phyloP scores from a whole-genome alignment of 2,888 invertebrate genomes.

The Hypena proboscidalis region DNA sequence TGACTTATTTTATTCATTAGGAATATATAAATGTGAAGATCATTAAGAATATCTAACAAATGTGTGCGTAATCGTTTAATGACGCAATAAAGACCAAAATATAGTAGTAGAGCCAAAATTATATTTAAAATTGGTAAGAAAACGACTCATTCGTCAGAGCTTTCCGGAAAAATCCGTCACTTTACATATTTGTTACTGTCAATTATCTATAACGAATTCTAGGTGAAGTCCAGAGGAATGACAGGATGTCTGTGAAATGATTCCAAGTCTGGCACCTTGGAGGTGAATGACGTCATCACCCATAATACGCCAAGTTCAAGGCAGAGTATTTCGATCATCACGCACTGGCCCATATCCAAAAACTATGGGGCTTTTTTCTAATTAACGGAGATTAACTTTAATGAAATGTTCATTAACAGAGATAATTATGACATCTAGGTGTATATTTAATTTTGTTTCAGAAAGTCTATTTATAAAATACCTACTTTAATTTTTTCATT shows the following conservation, averaged over 20 bases:
- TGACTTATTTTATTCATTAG: too few species aligned
- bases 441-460: too few species aligned
- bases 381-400: constrained; percentile 4
- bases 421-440: neutral
- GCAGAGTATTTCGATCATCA: constrained; percentile 65
- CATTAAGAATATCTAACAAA: too few species aligned
- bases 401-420: neutral
- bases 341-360: constrained; percentile 65
- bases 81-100: too few species aligned
- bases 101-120: too few species aligned
- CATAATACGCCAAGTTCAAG: constrained; percentile 69
- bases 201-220: constrained; percentile 37
- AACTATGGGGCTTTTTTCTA: constrained; percentile 59
- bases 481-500: too few species aligned
- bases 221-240: constrained; percentile 30
- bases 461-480: too few species aligned
- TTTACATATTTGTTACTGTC: constrained; percentile 36
- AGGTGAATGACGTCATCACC: constrained; percentile 47
- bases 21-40: too few species aligned
- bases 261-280: constrained; percentile 44
- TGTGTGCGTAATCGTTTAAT: too few species aligned
- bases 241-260: constrained; percentile 32
- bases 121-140: too few species aligned
- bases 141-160: too few species aligned
- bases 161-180: too few species aligned